Percentiles rank a stretch among this genome's conserved stretches.
Conservation (phyloP, 2,888 invertebrate species). For the Platynereis dumerilii region DNA sequence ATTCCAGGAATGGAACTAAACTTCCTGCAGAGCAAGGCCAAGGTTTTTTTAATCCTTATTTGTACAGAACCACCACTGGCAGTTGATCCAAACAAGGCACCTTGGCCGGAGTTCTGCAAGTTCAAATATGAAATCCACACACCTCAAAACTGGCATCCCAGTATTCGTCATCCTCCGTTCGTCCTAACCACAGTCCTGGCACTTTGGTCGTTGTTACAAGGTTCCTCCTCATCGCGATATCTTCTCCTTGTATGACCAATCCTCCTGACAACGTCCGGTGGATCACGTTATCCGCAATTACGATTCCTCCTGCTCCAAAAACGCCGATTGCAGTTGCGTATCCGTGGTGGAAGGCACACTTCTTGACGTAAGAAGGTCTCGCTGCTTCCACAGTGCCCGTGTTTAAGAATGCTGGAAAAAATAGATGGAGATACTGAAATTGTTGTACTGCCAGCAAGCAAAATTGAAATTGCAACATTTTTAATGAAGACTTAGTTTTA, state of each 20-base stretch:
- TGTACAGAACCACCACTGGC: no score
- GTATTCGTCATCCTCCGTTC: constrained; percentile 42
- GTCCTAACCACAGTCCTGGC: constrained; percentile 46
- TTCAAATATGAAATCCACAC: no score
- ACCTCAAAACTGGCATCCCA: constrained; percentile 45
- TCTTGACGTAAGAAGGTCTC: constrained; percentile 36
- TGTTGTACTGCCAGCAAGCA: no score
- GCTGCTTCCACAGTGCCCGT: constrained; percentile 28
- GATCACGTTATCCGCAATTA: constrained; percentile 38
- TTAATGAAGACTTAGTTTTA: no score
- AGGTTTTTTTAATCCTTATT: no score
- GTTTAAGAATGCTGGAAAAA: constrained; percentile 34
- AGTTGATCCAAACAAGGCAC: no score
- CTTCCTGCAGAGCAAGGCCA: no score
- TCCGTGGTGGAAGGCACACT: constrained; percentile 37
- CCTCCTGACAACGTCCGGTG: constrained; percentile 38
- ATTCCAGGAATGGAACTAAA: no score
- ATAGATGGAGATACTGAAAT: no score
- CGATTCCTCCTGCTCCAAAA: constrained; percentile 29
- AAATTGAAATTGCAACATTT: no score
- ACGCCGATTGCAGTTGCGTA: constrained; percentile 43
- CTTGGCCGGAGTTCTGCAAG: no score
- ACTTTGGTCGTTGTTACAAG: constrained; percentile 45
- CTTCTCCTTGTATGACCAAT: not conserved
- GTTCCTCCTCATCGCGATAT: constrained; percentile 40